Evolutionary conservation across 2,113 vertebrate species (phyloP), one percentile per base, ranked within the genome.

Genomic region (Hyperopisus bebe): DNA sequence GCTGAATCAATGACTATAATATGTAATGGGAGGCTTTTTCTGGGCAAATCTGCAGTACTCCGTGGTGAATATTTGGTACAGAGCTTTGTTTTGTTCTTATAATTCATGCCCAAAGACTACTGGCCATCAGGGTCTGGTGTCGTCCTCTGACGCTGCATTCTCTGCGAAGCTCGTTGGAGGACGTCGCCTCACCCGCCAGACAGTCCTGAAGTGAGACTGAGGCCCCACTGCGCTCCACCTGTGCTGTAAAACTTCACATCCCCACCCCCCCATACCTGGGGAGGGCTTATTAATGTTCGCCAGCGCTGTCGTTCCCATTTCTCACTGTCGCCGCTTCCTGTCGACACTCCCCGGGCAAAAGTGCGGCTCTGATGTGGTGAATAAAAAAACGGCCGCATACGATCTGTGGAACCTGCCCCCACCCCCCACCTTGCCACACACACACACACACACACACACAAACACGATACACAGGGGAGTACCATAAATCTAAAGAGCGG

Each of bases 371-470:
- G 15, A 77, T 89, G 84, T 89, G 90, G 90, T 91, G 91, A 91
- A 92, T 92, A 92, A 93, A 90, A 92, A 91, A 90, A 90, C 90
- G 90, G 91, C 85, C 35, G 90, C 90, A 84, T 46, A 35, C 89
- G 92, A 91, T 87, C 92, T 92, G 92, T 92, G 91, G 92, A 92
- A 92, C 91, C 92, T 50, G 58, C 21, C 88, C 80, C 10, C 84
- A 1, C 88, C 84, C 7, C 88, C n/a, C 13, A 87, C 47, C n/a
- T 6, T 31, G 13, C 10, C 50, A 13, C 27, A 24, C 50, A 11
- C 47, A 10, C 47, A 47, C 47, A 47, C 47, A 47, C 46, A 46
- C 47, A 47, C 47, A 47, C 47, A 48, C 47, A 48, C 10, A 13
- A 2, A 48, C 8, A 39, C 50, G 4, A 10, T 84, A 84, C 39